Base-by-base conservation (phyloP, 2,888 invertebrate species). In the Lobophora halterata region DNA sequence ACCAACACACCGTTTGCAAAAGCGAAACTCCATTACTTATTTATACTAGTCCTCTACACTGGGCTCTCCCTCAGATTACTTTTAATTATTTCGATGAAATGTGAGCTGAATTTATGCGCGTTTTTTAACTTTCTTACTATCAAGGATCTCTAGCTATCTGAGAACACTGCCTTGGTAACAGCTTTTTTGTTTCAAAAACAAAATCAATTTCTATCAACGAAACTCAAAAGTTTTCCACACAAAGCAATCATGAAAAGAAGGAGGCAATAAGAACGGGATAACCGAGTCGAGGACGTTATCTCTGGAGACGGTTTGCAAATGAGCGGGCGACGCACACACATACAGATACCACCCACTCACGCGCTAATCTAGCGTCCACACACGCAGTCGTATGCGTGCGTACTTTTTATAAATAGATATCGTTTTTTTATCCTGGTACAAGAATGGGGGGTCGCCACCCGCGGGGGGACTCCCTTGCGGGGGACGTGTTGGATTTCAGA, bases 401-500 rank as follows among this genome's bases (percentile, higher is more conserved):
- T 81, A 86, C 85, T 79, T 83, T 85, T 83, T 85, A 87, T 87
- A 87, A 87, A 87, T 86, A 87, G 86, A 85, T 86, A 86, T 86
- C 83, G 86, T 87, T 87, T 87, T 77, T 87, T 87, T 86, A 86
- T 86, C 85, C 85, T 77, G 79, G 83, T 79, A 83, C 80, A 85
- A 85, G 87, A 86, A 85, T 82, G 76, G 79, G 55, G 82, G 79
- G 76, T 75, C 66, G 71, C 77, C 80, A 77, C 80, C 81, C 78
- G 69, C 65, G 72, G 76, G 71, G 73, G 73, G 68, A 65, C 46
- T 65, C 74, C 82, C 79, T 81, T 70, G 79, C 79, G 81, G 85
- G 86, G 82, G 88, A 83, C 86, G 88, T 86, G 85, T 85, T 85
- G 87, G 88, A 83, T 86, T 87, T 85, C 87, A 88, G 88, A 88